A percentile compares a stretch with the other conserved stretches of the same genome.
These are phyloP conservation scores for Cryptus viduatorius DNA, from an alignment of 2,888 invertebrate species.

Conservation along the genomic window DNA sequence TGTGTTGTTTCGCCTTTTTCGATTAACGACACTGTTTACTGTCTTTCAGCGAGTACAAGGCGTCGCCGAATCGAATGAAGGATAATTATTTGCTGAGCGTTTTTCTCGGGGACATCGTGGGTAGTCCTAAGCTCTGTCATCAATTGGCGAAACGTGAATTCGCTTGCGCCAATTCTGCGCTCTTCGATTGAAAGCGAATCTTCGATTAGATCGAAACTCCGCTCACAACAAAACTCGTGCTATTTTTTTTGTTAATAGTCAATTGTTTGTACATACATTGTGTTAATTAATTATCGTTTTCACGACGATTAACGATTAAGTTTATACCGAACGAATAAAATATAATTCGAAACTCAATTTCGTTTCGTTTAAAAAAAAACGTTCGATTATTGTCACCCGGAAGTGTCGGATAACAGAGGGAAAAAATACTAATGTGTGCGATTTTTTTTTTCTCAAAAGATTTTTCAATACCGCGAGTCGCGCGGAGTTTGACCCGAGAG, in stretches of 20 bases:
- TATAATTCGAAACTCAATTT: neutral
- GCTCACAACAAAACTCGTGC: neutral
- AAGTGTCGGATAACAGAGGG: neutral
- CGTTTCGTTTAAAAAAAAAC: neutral
- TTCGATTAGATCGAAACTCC: neutral
- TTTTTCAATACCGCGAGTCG: slow-evolving; percentile 47
- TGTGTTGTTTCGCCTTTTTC: slow-evolving; percentile 34
- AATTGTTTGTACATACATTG: slow-evolving; percentile 64
- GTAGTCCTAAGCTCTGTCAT: slow-evolving; percentile 92
- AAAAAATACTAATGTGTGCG: neutral
- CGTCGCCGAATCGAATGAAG: slow-evolving; percentile 88
- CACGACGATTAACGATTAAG: neutral
- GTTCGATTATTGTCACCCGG: no score
- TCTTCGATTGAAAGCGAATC: slow-evolving; percentile 62
- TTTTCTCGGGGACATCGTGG: slow-evolving; percentile 94
- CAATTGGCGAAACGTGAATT: slow-evolving; percentile 91
- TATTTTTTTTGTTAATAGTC: slow-evolving; percentile 11
- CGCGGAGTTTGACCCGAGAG: slow-evolving; percentile 48
- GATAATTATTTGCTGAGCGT: slow-evolving; percentile 94
- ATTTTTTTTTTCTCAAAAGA: neutral
- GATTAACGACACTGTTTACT: slow-evolving; percentile 58
- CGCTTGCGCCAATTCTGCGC: slow-evolving; percentile 84
- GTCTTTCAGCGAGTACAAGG: slow-evolving; percentile 90
- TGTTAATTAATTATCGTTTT: slow-evolving; percentile 26
- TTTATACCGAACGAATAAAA: neutral